These are phyloP conservation scores for Eristalinus sepulchralis DNA, from an alignment of 2,888 invertebrate genomes.

Conservation along the genomic window DNA sequence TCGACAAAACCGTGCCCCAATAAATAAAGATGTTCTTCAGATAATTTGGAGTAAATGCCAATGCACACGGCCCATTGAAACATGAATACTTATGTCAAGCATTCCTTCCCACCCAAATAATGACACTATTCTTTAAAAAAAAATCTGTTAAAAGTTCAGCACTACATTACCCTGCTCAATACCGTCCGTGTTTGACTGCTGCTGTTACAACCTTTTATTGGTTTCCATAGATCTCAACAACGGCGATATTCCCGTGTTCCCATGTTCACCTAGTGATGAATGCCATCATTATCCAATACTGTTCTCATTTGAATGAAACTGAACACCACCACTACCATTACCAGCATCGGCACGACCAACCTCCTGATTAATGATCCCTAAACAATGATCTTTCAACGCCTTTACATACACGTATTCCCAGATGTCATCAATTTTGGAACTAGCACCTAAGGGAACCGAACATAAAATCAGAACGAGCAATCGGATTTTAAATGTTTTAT, in stretches of 20 bases:
- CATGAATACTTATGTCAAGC: background rate
- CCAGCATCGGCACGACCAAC: background rate
- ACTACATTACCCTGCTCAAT: conserved; percentile 2
- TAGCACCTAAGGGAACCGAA: conserved; percentile 11
- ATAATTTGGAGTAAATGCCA: background rate
- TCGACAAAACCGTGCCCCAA: background rate
- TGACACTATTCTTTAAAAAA: background rate
- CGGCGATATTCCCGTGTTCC: conserved; percentile 5
- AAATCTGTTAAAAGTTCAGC: conserved; percentile 7
- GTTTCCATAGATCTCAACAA: background rate
- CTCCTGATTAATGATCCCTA: conserved; percentile 59
- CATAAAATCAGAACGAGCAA: conserved; percentile 31
- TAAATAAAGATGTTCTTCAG: background rate
- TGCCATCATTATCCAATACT: conserved; percentile 53
- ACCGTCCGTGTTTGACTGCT: background rate
- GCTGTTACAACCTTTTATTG: conserved; percentile 4
- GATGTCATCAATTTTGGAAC: conserved; percentile 26
- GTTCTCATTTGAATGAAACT: conserved; percentile 62
- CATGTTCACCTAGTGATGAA: conserved; percentile 54
- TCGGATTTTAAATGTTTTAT: conserved; percentile 46
- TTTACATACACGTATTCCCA: conserved; percentile 39
- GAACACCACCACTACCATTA: conserved; percentile 27
- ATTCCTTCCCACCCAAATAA: background rate
- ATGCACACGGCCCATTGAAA: background rate
- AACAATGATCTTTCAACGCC: conserved; percentile 53